Conservation (phyloP, 1,140 invertebrate species). For the Macrotrachela quadricornifera region DNA sequence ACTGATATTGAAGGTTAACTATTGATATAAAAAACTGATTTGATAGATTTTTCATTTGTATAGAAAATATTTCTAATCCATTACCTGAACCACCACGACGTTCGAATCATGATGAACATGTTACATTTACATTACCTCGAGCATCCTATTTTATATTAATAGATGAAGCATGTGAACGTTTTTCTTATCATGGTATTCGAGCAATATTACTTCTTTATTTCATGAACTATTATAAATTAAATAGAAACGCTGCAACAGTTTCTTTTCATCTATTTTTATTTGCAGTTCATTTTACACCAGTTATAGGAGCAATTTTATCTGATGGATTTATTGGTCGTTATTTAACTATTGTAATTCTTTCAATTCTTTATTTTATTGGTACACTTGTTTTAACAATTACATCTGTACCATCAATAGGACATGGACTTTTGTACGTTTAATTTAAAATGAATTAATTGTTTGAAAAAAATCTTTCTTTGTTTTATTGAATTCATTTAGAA, state of each 20-base stretch:
- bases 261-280: conserved; percentile 38
- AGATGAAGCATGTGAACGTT: conserved; percentile 42
- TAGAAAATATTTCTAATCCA: no score
- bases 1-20: no score
- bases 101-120: no score
- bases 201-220: conserved; percentile 39
- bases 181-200: conserved; percentile 83
- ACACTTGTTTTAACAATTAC: conserved; percentile 51
- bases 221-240: no score
- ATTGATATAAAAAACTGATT: no score
- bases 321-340: conserved; percentile 67
- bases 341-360: conserved; percentile 63
- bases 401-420: conserved; percentile 36
- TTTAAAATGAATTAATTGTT: no score
- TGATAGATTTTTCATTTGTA: no score
- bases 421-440: no score
- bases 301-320: conserved; percentile 63
- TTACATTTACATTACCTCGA: no score
- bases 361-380: conserved; percentile 63
- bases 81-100: no score
- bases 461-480: no score
- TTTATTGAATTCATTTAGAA: conserved; percentile 30
- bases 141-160: no score
- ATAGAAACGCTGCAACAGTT: not conserved
- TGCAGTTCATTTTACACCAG: conserved; percentile 59